phyloP scores from a whole-genome alignment of 1,140 invertebrate species.

The Maconellicoccus hirsutus region DNA sequence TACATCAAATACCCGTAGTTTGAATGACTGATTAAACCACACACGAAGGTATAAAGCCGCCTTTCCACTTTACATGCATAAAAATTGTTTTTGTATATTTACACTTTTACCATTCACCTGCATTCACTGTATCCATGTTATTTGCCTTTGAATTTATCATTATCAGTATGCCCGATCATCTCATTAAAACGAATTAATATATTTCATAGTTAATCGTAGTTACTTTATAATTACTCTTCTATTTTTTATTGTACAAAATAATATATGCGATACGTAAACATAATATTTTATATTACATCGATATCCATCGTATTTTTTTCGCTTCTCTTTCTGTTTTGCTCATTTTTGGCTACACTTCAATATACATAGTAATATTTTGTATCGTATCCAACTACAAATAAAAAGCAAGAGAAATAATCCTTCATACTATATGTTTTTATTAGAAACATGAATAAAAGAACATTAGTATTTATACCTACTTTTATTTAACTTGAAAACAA shows the following conservation, averaged over 20 bases:
- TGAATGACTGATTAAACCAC: neutral
- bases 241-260: neutral
- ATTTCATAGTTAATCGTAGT: neutral
- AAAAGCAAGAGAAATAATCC: neutral
- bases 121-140: neutral
- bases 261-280: neutral
- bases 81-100: neutral
- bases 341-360: neutral
- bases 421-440: neutral
- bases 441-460: neutral
- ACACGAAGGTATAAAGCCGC: neutral
- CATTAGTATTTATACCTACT: neutral
- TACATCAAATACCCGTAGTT: neutral
- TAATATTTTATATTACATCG: constrained; percentile 6
- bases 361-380: neutral
- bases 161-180: neutral
- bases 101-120: constrained; percentile 2
- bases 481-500: neutral
- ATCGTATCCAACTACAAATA: neutral
- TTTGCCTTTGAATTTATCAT: neutral
- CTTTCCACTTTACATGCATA: neutral
- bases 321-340: neutral
- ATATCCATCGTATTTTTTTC: neutral
- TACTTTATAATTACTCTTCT: neutral
- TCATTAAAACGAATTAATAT: neutral